Conservation (phyloP, 2,888 invertebrate species). For the Ashinkailepas kermadecensis region DNA sequence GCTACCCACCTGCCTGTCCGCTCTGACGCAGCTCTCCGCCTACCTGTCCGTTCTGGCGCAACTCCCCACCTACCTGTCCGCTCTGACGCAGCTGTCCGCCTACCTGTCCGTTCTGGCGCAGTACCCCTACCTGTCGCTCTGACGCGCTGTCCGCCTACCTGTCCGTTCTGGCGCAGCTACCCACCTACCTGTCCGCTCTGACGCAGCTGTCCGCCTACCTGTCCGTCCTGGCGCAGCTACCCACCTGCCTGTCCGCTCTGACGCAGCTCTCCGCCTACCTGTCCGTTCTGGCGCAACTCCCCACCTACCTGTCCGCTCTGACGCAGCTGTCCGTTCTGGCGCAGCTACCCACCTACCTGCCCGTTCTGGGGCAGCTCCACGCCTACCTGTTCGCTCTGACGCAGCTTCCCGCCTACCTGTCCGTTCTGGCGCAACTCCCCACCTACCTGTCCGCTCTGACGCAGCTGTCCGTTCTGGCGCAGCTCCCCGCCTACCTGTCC, state of each 20-base stretch:
- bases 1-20: slow-evolving; percentile 55
- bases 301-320: slow-evolving; percentile 44
- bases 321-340: too few species aligned
- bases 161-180: too few species aligned
- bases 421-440: too few species aligned
- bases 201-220: slow-evolving; percentile 75
- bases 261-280: slow-evolving; percentile 48
- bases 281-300: slow-evolving; percentile 84
- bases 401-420: too few species aligned
- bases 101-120: slow-evolving; percentile 80
- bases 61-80: too few species aligned
- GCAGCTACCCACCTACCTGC: too few species aligned
- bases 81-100: not conserved
- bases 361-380: not conserved
- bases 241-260: too few species aligned
- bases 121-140: too few species aligned
- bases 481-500: slow-evolving; percentile 40
- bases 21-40: too few species aligned
- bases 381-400: slow-evolving; percentile 73
- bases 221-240: slow-evolving; percentile 85
- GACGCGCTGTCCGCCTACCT: too few species aligned
- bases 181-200: slow-evolving; percentile 68
- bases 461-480: slow-evolving; percentile 55
- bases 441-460: slow-evolving; percentile 73
- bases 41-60: too few species aligned